These are phyloP conservation scores for Linnaemya vulpina DNA, from an alignment of 2,888 invertebrate species.

Conservation along the genomic window DNA sequence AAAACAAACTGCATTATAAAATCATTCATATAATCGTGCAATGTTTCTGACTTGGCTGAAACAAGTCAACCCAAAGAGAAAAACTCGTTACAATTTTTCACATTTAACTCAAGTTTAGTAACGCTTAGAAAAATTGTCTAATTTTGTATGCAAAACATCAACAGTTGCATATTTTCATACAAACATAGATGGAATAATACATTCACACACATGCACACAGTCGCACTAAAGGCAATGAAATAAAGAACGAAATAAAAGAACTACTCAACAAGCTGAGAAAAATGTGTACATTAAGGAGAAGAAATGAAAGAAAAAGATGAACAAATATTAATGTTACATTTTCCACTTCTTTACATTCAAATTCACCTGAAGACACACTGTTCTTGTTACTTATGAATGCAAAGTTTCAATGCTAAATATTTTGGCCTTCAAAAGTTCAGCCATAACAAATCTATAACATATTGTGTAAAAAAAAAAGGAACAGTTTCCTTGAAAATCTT, in stretches of 20 bases:
- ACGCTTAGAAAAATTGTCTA: constrained; percentile 54
- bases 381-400: constrained; percentile 16
- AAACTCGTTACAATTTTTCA: constrained; percentile 26
- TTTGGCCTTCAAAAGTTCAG: constrained; percentile 68
- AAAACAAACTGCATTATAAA: background rate
- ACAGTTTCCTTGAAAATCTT: constrained; percentile 43
- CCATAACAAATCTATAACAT: constrained; percentile 48
- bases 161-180: constrained; percentile 40
- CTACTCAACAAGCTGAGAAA: background rate
- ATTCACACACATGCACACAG: background rate
- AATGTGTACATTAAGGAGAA: constrained; percentile 22
- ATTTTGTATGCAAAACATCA: constrained; percentile 70
- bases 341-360: constrained; percentile 25
- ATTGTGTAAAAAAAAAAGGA: constrained; percentile 28
- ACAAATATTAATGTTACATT: constrained; percentile 45
- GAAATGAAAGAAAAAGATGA: background rate
- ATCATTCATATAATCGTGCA: background rate
- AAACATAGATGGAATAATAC: background rate
- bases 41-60: constrained; percentile 15
- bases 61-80: constrained; percentile 4
- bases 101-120: constrained; percentile 63
- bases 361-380: constrained; percentile 54
- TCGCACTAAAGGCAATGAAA: background rate
- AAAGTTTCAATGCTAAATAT: constrained; percentile 62
- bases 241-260: background rate